Evolutionary conservation across 2,797 vertebrate species (phyloP).

Genomic region (Periparus ater): DNA sequence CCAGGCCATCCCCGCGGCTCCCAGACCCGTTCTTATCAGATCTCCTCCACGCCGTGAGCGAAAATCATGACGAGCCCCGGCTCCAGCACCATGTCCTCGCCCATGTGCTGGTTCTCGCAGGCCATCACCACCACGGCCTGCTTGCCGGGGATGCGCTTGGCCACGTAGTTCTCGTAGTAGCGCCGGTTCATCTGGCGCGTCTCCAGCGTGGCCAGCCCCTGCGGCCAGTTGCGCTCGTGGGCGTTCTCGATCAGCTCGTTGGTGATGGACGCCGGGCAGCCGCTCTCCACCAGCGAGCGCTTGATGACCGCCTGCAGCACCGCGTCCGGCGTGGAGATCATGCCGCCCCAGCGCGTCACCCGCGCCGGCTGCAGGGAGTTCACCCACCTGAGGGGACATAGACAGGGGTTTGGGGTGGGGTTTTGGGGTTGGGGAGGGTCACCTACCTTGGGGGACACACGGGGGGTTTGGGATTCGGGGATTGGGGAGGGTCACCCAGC

Average conservation of each 20-base stretch:
- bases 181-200: slow-evolving; percentile 97
- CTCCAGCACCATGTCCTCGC: slow-evolving; percentile 98
- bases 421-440: neutral
- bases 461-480: no score
- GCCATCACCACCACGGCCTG: slow-evolving; percentile 99
- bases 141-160: slow-evolving; percentile 97
- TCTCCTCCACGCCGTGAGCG: slow-evolving; percentile 95
- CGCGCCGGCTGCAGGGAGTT: slow-evolving; percentile 96
- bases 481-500: no score
- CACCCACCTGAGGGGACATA: slow-evolving; percentile 86
- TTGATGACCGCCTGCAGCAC: slow-evolving; percentile 98
- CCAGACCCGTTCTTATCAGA: slow-evolving; percentile 44
- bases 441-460: no score
- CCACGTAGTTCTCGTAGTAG: slow-evolving; percentile 99
- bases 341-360: slow-evolving; percentile 97
- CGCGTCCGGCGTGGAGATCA: slow-evolving; percentile 97
- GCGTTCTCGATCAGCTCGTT: slow-evolving; percentile 98
- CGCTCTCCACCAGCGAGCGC: slow-evolving; percentile 95
- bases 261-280: slow-evolving; percentile 95
- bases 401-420: neutral
- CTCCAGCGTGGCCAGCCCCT: slow-evolving; percentile 96
- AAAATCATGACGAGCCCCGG: slow-evolving; percentile 98
- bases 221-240: slow-evolving; percentile 97
- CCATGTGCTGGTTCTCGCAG: slow-evolving; percentile 99
- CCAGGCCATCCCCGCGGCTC: no score